Percentiles rank a stretch among this genome's conserved stretches.
Evolutionary conservation across 1,140 invertebrate species (phyloP).

Genomic region (Acromyrmex echinatior): DNA sequence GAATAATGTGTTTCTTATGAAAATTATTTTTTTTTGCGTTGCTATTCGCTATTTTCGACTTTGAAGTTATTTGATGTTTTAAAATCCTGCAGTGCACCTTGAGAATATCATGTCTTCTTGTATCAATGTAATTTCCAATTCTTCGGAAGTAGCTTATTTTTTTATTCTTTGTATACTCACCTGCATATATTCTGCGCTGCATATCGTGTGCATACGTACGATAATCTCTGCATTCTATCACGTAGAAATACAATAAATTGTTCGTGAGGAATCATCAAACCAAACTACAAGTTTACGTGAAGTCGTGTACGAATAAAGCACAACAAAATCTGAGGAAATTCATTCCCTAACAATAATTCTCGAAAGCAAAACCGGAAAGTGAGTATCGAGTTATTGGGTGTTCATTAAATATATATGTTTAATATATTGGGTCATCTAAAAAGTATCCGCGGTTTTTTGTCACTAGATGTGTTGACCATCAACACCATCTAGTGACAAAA

Average conservation of each 20-base stretch:
- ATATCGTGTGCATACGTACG: constrained; percentile 3
- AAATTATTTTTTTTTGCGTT: neutral
- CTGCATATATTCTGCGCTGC: neutral
- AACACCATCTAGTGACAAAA: no score
- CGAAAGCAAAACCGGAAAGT: no score
- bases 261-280: constrained; percentile 9
- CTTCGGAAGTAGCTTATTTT: constrained; percentile 26
- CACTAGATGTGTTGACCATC: no score
- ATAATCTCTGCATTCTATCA: constrained; percentile 38
- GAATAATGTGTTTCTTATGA: neutral
- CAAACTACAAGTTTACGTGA: constrained; percentile 1
- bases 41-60: neutral
- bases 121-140: constrained; percentile 31
- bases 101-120: neutral
- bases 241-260: constrained; percentile 45
- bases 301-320: neutral
- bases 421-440: no score
- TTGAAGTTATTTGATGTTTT: neutral
- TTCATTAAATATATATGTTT: no score
- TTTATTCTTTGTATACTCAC: constrained; percentile 31
- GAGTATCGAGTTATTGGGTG: no score
- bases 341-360: neutral
- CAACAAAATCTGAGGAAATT: neutral
- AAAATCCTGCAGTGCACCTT: neutral
- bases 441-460: no score